Base-by-base conservation (phyloP, 2,113 vertebrate genomes). In the Columba livia region DNA sequence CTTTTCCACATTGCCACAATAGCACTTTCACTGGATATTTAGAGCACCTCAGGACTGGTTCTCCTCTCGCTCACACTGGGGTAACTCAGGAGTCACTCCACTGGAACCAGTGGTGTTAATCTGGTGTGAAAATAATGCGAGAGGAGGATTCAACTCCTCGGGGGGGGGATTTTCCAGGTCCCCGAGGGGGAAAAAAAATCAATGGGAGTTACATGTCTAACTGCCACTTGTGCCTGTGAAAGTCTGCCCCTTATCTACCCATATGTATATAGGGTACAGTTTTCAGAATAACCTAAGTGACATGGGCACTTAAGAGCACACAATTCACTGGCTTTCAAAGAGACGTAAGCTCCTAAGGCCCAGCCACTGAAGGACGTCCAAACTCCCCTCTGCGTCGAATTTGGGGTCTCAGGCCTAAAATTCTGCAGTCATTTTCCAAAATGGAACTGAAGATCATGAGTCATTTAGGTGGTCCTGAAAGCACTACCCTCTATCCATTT, bases 181-280 rank as follows among this genome's bases (percentile, higher is more conserved):
- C 96, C 95, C 78, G 84, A 95, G 91, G 94, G 96, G 95, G 95
- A 72, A 88, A 94, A 87, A 32, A 93, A 93, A 78, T 93, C 93
- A 88, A 96, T 97, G 95, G 96, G 96, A 97, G 95, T 97, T 97
- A 97, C 94, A 95, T 96, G 95, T 96, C 75, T 96, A 96, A 97
- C 96, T 97, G 96, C 96, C 96, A 95, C 96, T 94, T 97, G 96
- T 97, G 96, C 96, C 96, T 97, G 96, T 95, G 96, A 96, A 96
- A 96, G 95, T 96, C 95, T 97, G 94, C 95, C 95, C 95, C 96
- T 96, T 94, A 73, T 29, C 91, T 97, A 95, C 96, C 93, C 74
- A 28, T 94, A 94, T 95, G 96, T 95, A 96, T 96, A 95, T 88
- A 94, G 96, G 96, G 95, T 97, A 97, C 71, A 73, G 89, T 94